phyloP scores from a whole-genome alignment of 1,140 invertebrate species.

The Drosophila fuyamai region DNA sequence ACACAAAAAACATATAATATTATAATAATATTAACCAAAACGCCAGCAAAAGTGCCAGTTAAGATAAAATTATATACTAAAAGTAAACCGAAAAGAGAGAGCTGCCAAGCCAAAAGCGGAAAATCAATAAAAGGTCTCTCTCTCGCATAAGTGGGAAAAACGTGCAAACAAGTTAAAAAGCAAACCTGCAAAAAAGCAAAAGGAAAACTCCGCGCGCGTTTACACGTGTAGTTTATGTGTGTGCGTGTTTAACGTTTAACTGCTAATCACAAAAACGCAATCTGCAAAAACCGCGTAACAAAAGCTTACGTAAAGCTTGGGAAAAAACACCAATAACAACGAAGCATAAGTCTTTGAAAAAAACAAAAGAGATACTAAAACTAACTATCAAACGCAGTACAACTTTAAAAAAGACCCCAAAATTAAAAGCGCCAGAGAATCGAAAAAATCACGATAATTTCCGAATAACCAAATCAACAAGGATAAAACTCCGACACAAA shows the following conservation, averaged over 20 bases:
- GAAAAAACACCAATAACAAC: constrained; percentile 11
- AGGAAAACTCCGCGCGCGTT: constrained; percentile 47
- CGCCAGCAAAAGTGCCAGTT: constrained; percentile 25
- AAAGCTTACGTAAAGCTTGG: constrained; percentile 66
- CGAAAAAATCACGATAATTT: background rate
- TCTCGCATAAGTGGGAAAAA: constrained; percentile 44
- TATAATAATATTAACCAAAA: constrained; percentile 68
- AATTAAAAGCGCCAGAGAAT: constrained; percentile 11
- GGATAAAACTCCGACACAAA: constrained; percentile 79
- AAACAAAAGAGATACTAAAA: constrained; percentile 12
- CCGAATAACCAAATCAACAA: background rate
- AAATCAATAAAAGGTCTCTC: constrained; percentile 70
- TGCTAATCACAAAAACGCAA: constrained; percentile 51
- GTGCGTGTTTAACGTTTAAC: constrained; percentile 56
- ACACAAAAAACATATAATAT: constrained; percentile 12
- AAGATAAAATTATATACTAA: constrained; percentile 27
- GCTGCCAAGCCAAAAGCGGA: constrained; percentile 53
- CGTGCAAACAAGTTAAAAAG: constrained; percentile 68
- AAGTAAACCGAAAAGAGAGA: constrained; percentile 16
- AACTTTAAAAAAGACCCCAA: constrained; percentile 12
- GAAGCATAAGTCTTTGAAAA: constrained; percentile 16
- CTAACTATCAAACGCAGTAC: background rate
- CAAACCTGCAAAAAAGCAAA: constrained; percentile 41
- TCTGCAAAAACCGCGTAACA: constrained; percentile 46
- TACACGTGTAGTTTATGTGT: constrained; percentile 28